These are phyloP conservation scores for Nudaria mundana DNA, from an alignment of 2,888 invertebrate genomes.

Conservation along the genomic window DNA sequence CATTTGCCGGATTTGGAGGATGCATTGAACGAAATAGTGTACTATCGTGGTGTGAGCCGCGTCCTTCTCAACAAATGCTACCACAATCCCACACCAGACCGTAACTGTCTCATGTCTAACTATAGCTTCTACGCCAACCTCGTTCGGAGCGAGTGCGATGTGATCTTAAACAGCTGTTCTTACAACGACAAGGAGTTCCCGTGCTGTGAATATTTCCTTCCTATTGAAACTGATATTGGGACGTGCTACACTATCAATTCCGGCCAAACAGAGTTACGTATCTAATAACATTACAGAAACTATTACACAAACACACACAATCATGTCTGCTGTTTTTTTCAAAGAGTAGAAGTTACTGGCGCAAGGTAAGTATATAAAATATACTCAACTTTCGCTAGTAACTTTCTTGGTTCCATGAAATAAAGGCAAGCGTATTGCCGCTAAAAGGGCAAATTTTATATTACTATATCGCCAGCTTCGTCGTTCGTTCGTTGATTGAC, in stretches of 20 bases:
- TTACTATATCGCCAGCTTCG: no score
- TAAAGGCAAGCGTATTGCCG: no score
- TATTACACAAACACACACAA: no score
- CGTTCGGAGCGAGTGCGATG: conserved; percentile 75
- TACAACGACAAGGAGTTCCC: conserved; percentile 77
- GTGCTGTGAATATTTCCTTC: conserved; percentile 83
- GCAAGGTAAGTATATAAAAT: no score
- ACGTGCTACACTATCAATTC: conserved; percentile 83
- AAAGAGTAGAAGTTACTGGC: no score
- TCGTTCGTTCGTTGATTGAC: no score
- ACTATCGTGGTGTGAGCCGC: conserved; percentile 85
- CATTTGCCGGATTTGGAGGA: conserved; percentile 87
- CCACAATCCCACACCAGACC: conserved; percentile 61
- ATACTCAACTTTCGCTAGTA: no score
- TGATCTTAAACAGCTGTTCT: conserved; percentile 73
- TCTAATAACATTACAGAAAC: no score
- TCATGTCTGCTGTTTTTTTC: no score
- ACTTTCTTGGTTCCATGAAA: no score
- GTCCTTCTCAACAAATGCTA: conserved; percentile 84
- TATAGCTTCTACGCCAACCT: conserved; percentile 81
- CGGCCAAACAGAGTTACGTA: conserved; percentile 74
- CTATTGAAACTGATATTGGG: conserved; percentile 82
- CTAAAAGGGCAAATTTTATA: no score
- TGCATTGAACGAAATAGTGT: conserved; percentile 85
- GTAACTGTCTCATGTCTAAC: conserved; percentile 81